phyloP scores from a whole-genome alignment of 2,888 invertebrate genomes.

The Phaedon cochleariae region DNA sequence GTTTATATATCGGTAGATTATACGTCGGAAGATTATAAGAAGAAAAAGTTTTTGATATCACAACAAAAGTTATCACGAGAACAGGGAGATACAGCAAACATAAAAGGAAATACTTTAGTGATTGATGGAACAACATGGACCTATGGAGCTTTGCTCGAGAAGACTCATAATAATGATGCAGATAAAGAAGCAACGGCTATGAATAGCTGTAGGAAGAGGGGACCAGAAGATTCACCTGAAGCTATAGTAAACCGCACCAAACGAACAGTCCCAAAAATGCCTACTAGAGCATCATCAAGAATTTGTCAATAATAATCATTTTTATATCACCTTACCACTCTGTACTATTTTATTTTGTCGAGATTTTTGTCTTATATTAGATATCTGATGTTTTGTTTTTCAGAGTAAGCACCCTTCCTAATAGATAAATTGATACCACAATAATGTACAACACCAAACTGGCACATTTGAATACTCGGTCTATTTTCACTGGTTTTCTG shows the following conservation, averaged over 20 bases:
- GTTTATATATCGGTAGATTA: background rate
- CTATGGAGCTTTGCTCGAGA: background rate
- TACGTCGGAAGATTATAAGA: background rate
- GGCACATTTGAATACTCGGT: background rate
- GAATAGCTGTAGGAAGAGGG: background rate
- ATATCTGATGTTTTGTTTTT: no score
- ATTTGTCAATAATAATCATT: no score
- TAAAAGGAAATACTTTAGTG: background rate
- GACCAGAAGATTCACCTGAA: background rate
- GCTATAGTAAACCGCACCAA: no score
- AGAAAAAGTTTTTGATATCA: background rate
- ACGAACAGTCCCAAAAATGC: no score
- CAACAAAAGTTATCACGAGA: constrained; percentile 8
- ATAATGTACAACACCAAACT: background rate
- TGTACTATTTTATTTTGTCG: no score
- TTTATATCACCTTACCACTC: no score
- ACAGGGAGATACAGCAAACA: background rate
- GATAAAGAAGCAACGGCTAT: no score
- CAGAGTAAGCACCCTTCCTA: background rate
- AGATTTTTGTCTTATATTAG: no score
- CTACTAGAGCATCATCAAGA: no score
- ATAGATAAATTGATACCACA: background rate
- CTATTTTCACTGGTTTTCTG: constrained; percentile 7
- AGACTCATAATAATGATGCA: background rate
- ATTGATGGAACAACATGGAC: background rate